These are phyloP conservation scores for Melanotaenia boesemani DNA, from an alignment of 2,797 vertebrate species.

Conservation along the genomic window DNA sequence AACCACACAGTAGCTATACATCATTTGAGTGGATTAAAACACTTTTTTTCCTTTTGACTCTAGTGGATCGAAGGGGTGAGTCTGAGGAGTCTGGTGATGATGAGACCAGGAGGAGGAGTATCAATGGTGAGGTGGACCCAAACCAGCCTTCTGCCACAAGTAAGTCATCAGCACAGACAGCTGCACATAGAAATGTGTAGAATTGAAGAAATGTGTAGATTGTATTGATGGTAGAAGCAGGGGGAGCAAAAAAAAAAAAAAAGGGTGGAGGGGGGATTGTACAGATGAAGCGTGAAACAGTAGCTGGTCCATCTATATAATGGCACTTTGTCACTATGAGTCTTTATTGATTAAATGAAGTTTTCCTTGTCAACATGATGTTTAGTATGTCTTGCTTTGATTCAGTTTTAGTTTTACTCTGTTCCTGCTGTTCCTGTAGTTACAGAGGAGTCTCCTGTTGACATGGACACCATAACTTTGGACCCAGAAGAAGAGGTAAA, in stretches of 20 bases:
- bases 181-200: neutral
- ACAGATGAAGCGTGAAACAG: neutral
- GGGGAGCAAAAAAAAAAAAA: too few species aligned
- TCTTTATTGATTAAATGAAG: neutral
- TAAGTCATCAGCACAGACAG: slow-evolving; percentile 41
- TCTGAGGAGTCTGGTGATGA: slow-evolving; percentile 98
- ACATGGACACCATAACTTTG: slow-evolving; percentile 96
- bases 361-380: neutral
- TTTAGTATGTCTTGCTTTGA: neutral
- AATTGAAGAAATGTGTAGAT: neutral
- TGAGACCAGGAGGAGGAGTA: slow-evolving; percentile 89
- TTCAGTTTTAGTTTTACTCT: neutral
- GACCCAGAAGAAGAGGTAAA: slow-evolving; percentile 97
- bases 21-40: neutral
- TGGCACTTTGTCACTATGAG: too few species aligned
- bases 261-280: too few species aligned
- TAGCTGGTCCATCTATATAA: neutral
- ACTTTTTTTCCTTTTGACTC: slow-evolving; percentile 34
- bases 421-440: slow-evolving; percentile 48
- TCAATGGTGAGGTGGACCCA: slow-evolving; percentile 86
- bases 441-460: slow-evolving; percentile 93
- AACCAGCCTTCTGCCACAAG: slow-evolving; percentile 76
- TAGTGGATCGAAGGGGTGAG: slow-evolving; percentile 94
- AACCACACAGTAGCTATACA: neutral
- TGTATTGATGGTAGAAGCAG: neutral